Base-by-base conservation (phyloP, 2,113 vertebrate genomes). In the Rattus norvegicus region DNA sequence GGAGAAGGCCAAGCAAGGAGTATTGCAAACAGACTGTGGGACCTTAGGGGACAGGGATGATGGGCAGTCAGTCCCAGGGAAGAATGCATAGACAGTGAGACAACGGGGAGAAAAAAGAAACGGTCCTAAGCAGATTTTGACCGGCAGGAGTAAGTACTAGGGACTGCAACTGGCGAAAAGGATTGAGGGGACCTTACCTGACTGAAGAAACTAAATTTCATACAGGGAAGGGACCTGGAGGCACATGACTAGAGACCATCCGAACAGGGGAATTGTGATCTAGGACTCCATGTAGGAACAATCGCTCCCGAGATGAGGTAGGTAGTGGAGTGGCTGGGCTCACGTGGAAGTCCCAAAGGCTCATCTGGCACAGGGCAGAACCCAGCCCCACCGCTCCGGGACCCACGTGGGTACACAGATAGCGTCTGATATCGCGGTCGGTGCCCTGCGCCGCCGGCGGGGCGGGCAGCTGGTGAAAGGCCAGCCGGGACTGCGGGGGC, bases 1-100 rank as follows among this genome's bases (percentile, higher is more conserved):
- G 86, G 54, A 97, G 43, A 87, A 97, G 80, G 47, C 96, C 91
- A 0, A 96, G 86, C 56, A 97, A 52, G 59, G 92, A 30, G 75
- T 88, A 85, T 1, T 89, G 85, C 30, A 7, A 11, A 67, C 90
- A 56, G 84, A 49, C 8, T 19, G 65, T 6, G 0, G 12, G 28
- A 54, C 90, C 96, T 97, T 79, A 52, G 76, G 36, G 52, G 76
- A 73, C 24, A 80, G 47, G 54, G 39, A 63, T 20, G 30, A 9
- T 59, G 36, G 12, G 6, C 47, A 39, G 67, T 95, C 81, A 97
- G 80, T 26, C 43, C 80, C 77, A 5, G 54, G 26, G 70, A 81
- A 49, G 8, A 63, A 7, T 28, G 26, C 72, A 24, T 3, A 43
- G 2, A 47, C 30, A 54, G 10, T 26, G n/a, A 61, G 49, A 28